Evolutionary conservation across 2,113 vertebrate genomes (phyloP), one percentile per base, ranked within the genome.

Genomic region (Semnornis frantzii): DNA sequence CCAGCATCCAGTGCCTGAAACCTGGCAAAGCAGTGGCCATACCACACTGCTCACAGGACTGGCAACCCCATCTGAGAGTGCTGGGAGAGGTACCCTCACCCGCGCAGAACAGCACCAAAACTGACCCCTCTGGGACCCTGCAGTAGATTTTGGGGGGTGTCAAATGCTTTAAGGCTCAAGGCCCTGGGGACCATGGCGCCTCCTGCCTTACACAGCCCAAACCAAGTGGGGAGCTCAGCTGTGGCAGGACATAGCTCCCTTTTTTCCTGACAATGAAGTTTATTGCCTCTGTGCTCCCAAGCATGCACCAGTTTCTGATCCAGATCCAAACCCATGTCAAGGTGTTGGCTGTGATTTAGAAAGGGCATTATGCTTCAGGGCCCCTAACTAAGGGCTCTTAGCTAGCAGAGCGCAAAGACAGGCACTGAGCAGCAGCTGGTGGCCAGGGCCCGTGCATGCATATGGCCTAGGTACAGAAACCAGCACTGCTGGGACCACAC

Each of bases 321-420:
- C 63, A 92, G 34, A 75, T 88, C 95, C 80, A 94, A 88, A 86
- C 39, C 34, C 87, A 86, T 81, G 85, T 4, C 91, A 90, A 88
- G 87, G 87, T 88, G 58, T 75, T 27, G 7, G 44, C 70, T 73
- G 73, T 90, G 85, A 96, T 95, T 97, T 94, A 94, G 76, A 59
- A 88, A 88, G 73, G 70, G 73, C 23, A 15, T 94, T 78, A 71
- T 50, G 82, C 79, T 75, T 95, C 80, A 66, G 80, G 82, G 39
- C 90, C 73, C 55, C 1, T 28, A 16, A 20, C 75, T 71, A 33
- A 91, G 65, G 87, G 75, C 80, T 89, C 10, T 64, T 30, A 63
- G 82, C 58, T 48, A 78, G 54, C 5, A 10, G 72, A 77, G 70
- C 65, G 75, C 87, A n/a, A 77, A 91, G 70, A 34, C 50, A 72